These are phyloP conservation scores for Trachops cirrhosus DNA, from an alignment of 2,797 vertebrate species.

Conservation along the genomic window DNA sequence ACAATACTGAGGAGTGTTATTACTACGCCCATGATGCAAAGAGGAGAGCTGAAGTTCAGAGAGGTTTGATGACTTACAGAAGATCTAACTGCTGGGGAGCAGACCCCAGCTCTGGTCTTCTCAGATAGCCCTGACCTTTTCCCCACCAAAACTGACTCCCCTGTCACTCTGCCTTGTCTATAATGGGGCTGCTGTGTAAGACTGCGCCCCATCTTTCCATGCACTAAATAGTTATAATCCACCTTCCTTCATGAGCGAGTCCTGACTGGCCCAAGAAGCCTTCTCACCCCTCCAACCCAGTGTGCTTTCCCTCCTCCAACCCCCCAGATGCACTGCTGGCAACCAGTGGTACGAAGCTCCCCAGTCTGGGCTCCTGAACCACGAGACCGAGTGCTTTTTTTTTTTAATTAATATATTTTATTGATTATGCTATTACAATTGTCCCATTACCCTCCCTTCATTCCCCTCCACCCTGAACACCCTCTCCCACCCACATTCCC, in stretches of 20 bases:
- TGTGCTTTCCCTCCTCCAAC: neutral
- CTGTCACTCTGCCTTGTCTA: neutral
- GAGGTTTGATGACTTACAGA: neutral
- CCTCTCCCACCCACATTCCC: too few species aligned
- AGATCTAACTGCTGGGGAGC: neutral
- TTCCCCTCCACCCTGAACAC: too few species aligned
- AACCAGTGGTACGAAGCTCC: neutral
- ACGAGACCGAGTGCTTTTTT: neutral
- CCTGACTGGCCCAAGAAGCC: neutral
- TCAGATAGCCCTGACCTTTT: neutral
- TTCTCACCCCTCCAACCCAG: neutral
- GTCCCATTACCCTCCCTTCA: too few species aligned
- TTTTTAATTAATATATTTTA: too few species aligned
- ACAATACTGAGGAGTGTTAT: neutral
- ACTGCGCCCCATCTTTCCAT: neutral
- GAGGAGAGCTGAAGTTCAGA: neutral
- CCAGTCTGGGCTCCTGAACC: neutral
- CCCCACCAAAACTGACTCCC: neutral
- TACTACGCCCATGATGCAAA: neutral
- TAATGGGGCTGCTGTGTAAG: neutral
- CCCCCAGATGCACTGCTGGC: neutral
- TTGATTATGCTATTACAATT: too few species aligned
- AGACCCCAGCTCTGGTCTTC: neutral
- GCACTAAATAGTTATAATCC: neutral
- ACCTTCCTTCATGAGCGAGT: neutral